Conservation (phyloP, 2,797 vertebrate species). For the Psittacula derbiana region DNA sequence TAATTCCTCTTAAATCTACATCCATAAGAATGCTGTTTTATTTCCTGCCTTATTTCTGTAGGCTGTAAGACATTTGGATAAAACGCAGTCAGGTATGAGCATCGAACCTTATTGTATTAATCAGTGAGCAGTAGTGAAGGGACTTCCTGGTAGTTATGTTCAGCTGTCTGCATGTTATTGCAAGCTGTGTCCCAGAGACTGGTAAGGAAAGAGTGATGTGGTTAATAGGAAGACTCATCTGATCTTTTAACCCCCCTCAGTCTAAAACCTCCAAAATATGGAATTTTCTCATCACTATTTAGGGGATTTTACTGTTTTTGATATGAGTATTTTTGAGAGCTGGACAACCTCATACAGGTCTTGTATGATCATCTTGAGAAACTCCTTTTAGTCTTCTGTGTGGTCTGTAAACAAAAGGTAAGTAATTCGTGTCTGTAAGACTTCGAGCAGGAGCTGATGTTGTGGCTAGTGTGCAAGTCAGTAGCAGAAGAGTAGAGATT, state of each 20-base stretch:
- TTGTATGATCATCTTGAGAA: background rate
- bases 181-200: background rate
- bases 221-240: background rate
- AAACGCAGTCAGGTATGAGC: background rate
- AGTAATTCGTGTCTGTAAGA: background rate
- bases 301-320: background rate
- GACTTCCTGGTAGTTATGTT: background rate
- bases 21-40: background rate
- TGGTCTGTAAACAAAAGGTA: background rate
- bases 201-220: background rate
- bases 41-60: background rate
- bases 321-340: background rate
- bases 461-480: background rate
- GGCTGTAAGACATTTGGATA: background rate
- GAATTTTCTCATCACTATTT: background rate
- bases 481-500: conserved; percentile 2
- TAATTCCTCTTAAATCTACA: background rate
- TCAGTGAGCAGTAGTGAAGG: background rate
- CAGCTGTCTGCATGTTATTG: background rate
- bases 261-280: background rate
- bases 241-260: background rate
- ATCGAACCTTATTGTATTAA: background rate
- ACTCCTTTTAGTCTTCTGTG: conserved; percentile 11
- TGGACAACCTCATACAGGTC: background rate
- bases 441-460: conserved; percentile 2